These are phyloP conservation scores for Pteropus rufus DNA, from an alignment of 2,797 vertebrate genomes.

Conservation along the genomic window DNA sequence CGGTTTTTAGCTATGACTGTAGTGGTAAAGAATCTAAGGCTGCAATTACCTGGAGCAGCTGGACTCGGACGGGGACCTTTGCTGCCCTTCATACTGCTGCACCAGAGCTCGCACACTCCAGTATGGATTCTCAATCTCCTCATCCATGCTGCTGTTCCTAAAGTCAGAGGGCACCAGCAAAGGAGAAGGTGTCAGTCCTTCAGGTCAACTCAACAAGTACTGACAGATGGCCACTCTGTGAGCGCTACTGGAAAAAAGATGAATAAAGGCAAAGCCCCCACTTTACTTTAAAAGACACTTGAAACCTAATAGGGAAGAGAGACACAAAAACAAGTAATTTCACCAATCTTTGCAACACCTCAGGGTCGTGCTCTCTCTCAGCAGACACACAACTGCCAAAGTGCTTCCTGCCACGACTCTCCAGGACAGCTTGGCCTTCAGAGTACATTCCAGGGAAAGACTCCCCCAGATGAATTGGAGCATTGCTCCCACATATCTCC, in stretches of 20 bases:
- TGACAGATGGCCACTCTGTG: neutral
- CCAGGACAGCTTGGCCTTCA: neutral
- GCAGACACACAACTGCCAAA: neutral
- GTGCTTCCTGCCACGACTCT: neutral
- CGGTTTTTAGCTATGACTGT: rapidly evolving
- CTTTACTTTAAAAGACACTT: neutral
- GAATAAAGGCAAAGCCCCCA: neutral
- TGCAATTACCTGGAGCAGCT: slow-evolving; percentile 85
- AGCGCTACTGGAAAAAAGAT: neutral
- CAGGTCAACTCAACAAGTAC: neutral
- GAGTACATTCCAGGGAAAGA: neutral
- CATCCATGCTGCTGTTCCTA: slow-evolving; percentile 85
- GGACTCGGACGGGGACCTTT: slow-evolving; percentile 73
- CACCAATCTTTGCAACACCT: neutral
- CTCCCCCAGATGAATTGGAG: neutral
- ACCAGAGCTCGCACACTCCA: slow-evolving; percentile 95
- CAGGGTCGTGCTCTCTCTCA: neutral
- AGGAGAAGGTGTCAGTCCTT: slow-evolving; percentile 16
- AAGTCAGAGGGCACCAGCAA: neutral
- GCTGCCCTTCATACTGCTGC: slow-evolving; percentile 94
- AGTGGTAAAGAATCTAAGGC: neutral
- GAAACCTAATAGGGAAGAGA: neutral
- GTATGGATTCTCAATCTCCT: slow-evolving; percentile 89
- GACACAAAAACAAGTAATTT: neutral
- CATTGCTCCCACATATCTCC: neutral